phyloP scores from a whole-genome alignment of 2,797 vertebrate species.

The Platyrinchus mystaceus region DNA sequence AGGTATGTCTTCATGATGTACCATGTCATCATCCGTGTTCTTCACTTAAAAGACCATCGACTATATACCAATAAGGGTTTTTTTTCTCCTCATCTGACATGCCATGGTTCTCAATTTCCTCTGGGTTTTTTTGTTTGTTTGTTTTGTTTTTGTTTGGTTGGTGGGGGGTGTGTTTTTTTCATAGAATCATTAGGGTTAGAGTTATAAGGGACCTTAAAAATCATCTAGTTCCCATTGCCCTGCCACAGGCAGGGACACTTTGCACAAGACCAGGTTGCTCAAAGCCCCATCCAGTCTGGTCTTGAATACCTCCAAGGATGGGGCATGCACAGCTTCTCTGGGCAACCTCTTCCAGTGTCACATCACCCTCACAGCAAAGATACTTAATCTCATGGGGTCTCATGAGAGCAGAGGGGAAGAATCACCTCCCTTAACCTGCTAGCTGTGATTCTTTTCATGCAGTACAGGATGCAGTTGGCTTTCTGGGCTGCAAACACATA shows the following conservation, averaged over 20 bases:
- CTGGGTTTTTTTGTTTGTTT: too few species aligned
- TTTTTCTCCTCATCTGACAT: background rate
- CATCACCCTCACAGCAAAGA: background rate
- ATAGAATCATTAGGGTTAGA: background rate
- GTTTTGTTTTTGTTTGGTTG: too few species aligned
- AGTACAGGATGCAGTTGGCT: background rate
- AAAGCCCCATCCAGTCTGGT: background rate
- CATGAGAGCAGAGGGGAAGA: background rate
- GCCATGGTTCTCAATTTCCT: background rate
- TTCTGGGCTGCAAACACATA: background rate
- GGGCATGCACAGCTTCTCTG: background rate
- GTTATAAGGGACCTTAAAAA: background rate
- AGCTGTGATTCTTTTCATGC: background rate
- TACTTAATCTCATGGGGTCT: background rate
- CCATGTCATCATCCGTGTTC: background rate
- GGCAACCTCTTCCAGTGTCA: background rate
- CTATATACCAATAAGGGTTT: background rate
- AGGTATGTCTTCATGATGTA: background rate
- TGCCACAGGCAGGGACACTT: background rate
- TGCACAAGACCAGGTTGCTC: background rate
- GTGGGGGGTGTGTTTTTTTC: too few species aligned
- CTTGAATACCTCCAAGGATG: background rate
- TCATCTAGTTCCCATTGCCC: background rate
- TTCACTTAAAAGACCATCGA: background rate
- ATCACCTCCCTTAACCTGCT: background rate